Percentiles rank a stretch among this genome's conserved stretches.
phyloP scores from a whole-genome alignment of 2,113 vertebrate genomes.

The Agapornis roseicollis region DNA sequence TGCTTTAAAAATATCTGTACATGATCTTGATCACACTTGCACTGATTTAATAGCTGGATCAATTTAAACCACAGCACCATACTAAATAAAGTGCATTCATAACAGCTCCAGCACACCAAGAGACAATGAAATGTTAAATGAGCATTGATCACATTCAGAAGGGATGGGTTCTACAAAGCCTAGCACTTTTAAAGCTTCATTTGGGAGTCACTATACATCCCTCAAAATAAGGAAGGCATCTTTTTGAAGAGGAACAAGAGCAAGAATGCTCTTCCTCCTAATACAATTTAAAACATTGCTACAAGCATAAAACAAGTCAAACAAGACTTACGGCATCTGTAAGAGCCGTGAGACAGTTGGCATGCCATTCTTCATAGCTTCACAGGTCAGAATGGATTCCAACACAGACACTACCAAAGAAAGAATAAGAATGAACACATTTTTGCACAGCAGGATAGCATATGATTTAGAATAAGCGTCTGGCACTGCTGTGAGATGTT shows the following conservation, averaged over 20 bases:
- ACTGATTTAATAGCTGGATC: background rate
- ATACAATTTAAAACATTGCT: background rate
- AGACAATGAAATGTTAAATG: background rate
- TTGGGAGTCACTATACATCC: background rate
- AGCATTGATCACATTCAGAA: background rate
- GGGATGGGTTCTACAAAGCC: background rate
- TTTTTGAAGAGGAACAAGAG: background rate
- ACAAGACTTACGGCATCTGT: constrained; percentile 89
- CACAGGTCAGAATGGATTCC: constrained; percentile 93
- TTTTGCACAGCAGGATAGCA: constrained; percentile 64
- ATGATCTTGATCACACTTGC: background rate
- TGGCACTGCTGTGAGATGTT: constrained; percentile 8
- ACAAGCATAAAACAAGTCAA: background rate
- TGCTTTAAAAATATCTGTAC: background rate
- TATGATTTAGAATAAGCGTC: constrained; percentile 26
- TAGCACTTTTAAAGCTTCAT: background rate
- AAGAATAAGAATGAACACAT: background rate
- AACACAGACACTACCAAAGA: constrained; percentile 85
- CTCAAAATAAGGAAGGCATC: background rate
- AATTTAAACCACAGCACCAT: background rate
- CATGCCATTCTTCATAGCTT: constrained; percentile 93
- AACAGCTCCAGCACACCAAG: background rate
- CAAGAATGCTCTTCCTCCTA: background rate
- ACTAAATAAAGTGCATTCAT: background rate
- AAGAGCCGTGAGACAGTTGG: constrained; percentile 88